Base-by-base conservation (phyloP, 2,888 invertebrate species). In the Cataglyphis cursor region DNA sequence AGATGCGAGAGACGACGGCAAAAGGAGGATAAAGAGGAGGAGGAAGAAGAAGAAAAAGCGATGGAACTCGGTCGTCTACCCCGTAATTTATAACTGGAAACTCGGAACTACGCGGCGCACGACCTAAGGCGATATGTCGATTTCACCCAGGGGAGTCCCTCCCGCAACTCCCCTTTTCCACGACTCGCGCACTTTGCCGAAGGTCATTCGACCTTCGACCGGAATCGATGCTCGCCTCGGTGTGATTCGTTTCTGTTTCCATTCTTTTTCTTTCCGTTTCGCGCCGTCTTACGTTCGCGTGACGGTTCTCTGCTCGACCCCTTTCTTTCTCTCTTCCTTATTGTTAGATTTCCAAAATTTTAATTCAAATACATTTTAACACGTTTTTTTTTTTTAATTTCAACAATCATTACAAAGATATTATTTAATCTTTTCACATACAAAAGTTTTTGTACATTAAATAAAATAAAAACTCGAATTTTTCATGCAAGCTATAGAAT, bases 51-150 rank as follows among this genome's bases (percentile, higher is more conserved):
- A 83, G 83, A 86, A 89, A 85, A 85, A 85, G 85, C 86, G 89
- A 65, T 83, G 85, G 91, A 90, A 90, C 90, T 90, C 90, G 91
- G 90, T 90, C 90, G 91, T 90, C 91, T 89, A 89, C 91, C 91
- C 86, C 85, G 90, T 90, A 90, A 90, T 90, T 90, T 90, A 91
- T 90, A 91, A 91, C 91, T 90, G 89, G 88, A 90, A 90, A 91
- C 90, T 91, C 86, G 90, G 91, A 91, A 90, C 90, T 90, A 84
- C 90, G 86, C 48, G 48, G 48, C 48, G 83, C 90, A 85, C 91
- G 90, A 89, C 90, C 90, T 90, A 90, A 90, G 91, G 90, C 91
- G 91, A 91, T 89, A 90, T 86, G 90, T 90, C 90, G 91, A 91
- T 91, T 89, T 88, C 85, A 86, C 86, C 90, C 91, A 54, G 85